Percentiles rank a stretch among this genome's conserved stretches.
phyloP scores from a whole-genome alignment of 1,140 invertebrate species.

The Tenebrio molitor region DNA sequence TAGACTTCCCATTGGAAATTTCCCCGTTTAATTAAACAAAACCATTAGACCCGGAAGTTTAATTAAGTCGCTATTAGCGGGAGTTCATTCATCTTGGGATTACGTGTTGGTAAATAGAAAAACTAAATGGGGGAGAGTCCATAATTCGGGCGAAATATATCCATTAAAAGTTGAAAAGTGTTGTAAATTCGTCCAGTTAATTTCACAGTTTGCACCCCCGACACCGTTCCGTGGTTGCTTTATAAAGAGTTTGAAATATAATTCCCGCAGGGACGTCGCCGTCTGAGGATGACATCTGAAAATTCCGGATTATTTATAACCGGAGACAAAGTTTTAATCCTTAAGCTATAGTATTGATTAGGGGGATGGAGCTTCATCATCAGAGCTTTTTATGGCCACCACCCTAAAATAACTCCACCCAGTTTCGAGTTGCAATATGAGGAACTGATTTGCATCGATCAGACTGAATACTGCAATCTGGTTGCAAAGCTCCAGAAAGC shows the following conservation, averaged over 20 bases:
- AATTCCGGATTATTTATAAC: constrained; percentile 27
- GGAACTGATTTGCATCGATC: no score
- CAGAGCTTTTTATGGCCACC: no score
- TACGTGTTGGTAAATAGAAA: background rate
- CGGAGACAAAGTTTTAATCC: constrained; percentile 18
- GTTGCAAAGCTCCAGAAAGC: no score
- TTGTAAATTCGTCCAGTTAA: constrained; percentile 23
- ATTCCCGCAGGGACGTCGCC: constrained; percentile 6
- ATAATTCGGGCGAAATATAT: constrained; percentile 3
- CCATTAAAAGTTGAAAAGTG: constrained; percentile 27
- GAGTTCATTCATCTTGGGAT: no score
- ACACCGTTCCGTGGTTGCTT: constrained; percentile 16
- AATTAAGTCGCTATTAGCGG: no score
- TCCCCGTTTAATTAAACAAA: no score
- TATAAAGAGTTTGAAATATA: constrained; percentile 28
- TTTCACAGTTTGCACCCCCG: constrained; percentile 14
- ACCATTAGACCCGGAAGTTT: no score
- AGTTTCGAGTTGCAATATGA: no score
- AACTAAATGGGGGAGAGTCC: background rate
- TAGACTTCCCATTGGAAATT: no score
- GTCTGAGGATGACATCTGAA: constrained; percentile 14
- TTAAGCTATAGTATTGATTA: constrained; percentile 21
- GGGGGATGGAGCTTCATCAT: no score
- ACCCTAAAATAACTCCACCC: no score
- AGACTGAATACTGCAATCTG: no score